Evolutionary conservation across 2,888 invertebrate genomes (phyloP).

Genomic region (Phymatocera aterrima): DNA sequence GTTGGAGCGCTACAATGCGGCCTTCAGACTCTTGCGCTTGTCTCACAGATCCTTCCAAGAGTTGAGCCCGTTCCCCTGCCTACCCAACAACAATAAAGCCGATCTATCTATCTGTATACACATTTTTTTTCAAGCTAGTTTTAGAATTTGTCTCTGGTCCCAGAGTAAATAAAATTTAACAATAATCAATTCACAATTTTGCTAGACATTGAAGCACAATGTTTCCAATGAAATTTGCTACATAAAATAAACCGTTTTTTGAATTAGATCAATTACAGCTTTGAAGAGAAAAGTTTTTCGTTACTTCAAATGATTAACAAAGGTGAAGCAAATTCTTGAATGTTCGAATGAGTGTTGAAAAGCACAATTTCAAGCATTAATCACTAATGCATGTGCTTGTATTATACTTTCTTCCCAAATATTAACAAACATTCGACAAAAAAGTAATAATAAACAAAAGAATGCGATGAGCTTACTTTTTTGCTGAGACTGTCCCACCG

Average conservation of each 20-base stretch:
- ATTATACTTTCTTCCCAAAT: not conserved
- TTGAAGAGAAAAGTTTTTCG: not conserved
- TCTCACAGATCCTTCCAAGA: conserved; percentile 83
- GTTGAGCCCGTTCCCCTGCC: conserved; percentile 79
- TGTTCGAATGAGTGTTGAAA: not conserved
- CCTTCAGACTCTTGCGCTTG: conserved; percentile 88
- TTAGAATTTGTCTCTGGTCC: not conserved
- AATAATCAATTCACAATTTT: not conserved
- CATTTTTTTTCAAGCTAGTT: not conserved
- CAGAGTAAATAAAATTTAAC: not conserved
- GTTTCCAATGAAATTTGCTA: not conserved
- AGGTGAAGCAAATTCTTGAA: not conserved
- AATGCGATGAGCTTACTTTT: conserved; percentile 76
- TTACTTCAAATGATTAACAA: not conserved
- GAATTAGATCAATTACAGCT: not conserved
- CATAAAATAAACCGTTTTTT: not conserved
- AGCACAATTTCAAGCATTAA: conserved; percentile 13
- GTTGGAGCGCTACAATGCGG: conserved; percentile 84
- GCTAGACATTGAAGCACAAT: not conserved
- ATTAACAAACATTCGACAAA: conserved; percentile 48
- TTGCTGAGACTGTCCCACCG: conserved; percentile 83
- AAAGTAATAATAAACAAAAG: conserved; percentile 20
- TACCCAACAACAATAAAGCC: conserved; percentile 68
- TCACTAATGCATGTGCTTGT: conserved; percentile 19
- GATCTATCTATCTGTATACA: not conserved